Base-by-base conservation (phyloP, 2,888 invertebrate genomes). In the Tetragnatha montana region DNA sequence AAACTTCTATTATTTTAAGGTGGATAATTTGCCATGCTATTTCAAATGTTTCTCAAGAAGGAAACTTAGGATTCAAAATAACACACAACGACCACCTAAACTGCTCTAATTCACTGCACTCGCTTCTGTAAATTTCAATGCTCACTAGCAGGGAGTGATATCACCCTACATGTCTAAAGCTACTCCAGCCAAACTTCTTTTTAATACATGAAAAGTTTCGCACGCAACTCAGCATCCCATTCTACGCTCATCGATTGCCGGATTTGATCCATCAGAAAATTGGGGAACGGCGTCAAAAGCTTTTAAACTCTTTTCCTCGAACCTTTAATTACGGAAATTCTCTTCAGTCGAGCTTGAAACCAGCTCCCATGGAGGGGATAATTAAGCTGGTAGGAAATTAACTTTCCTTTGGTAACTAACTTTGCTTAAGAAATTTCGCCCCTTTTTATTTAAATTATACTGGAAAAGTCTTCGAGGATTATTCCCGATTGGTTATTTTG, bases 251-350 rank as follows among this genome's bases (percentile, higher is more conserved):
- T 85, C 79, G 85, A 85, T 85, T 85, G 70, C 78, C 51, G 85
- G 71, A 86, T 80, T 80, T 80, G 80, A 86, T 86, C 86, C 86
- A 80, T 79, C 80, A 86, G 79, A 86, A 86, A 86, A 86, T 86
- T 86, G 71, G 73, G n/a, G 80, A 74, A 86, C 35, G 80, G 74
- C 87, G 51, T 60, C 81, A 70, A 76, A 81, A 82, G 82, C 81
- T 81, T 88, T 88, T 69, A 88, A 88, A 82, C 87, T 88, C 87
- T 60, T 82, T 82, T 81, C 81, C 81, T 71, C 82, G 82, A 88
- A 82, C 82, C 81, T 81, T 88, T 88, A 88, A 88, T 88, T 88
- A 88, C 81, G 82, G 87, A 82, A 88, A 88, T 81, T 88, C 80
- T 81, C 78, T 82, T 78, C 81, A 80, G 80, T 75, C 87, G 71